Base-by-base conservation (phyloP, 2,113 vertebrate species). In the Hippoglossus stenolepis region DNA sequence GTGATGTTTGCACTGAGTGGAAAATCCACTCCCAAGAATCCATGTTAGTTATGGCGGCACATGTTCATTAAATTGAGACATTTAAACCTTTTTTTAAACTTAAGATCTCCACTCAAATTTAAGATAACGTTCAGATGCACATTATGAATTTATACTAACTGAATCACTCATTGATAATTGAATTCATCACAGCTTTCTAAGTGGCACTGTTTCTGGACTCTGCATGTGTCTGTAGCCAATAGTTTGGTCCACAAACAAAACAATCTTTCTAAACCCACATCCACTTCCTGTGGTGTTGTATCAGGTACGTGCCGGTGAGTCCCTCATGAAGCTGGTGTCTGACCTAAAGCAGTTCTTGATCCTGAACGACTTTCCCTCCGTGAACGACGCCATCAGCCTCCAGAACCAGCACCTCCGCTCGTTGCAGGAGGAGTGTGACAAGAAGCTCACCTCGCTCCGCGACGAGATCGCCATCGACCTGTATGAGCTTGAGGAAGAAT, bases 401-500 rank as follows among this genome's bases (percentile, higher is more conserved):
- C 96, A 97, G 62, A 97, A 95, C 93, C 97, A 98, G 91, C 97
- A 99, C 91, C 95, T 99, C 17, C 95, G 94, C 0, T 91, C 93
- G 0, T 87, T 99, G 84, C 98, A 98, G 93, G 97, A 99, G 15
- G 98, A 99, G 23, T 99, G 98, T 0, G 98, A 99, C 93, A 96
- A 97, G 89, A 99, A 99, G 89, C 93, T 99, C 54, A 95, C 95
- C 40, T 91, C 96, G 0, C 95, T 99, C 64, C 91, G 98, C 1
- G 98, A 99, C 3, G 98, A 99, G 94, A 96, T 98, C 69, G 98
- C 98, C 83, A 92, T 97, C n/a, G 98, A 99, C 94, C 96, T 99
- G 35, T 99, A 98, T 61, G 98, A 99, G 95, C 94, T 99, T 84
- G 98, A 99, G 95, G 98, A 99, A 96, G 98, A 99, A 93, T 99